Base-by-base conservation (phyloP, 2,888 invertebrate genomes). In the Papilio demoleus region DNA sequence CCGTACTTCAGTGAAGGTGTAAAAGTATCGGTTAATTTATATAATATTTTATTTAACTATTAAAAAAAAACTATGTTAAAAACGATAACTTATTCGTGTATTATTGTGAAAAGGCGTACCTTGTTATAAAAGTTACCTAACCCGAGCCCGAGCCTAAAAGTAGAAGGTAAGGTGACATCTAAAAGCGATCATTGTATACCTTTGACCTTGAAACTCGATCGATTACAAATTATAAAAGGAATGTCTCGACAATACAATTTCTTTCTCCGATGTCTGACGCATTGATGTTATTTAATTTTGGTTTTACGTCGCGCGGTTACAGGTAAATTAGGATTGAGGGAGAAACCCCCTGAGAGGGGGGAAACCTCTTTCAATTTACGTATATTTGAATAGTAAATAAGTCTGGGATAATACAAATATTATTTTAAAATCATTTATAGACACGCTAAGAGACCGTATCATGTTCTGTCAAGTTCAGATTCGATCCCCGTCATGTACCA, bases 141-240 rank as follows among this genome's bases (percentile, higher is more conserved):
- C 31, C 31, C 6, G 27, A 2, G 22, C n/a, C 24, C 27, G 1
- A 1, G 5, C 47, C 47, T 22, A 12, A 24, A 14, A 8, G 24
- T 53, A 27, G 14, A 53, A 1, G 27, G 12, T n/a, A 36, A 31
- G 17, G 45, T 36, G 47, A 63, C 34, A 45, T 50, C 34, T 38
- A 5, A n/a, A 31, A 53, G 5, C 22, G 50, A 24, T 22, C 34
- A 40, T 40, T n/a, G 22, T 22, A 12, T 53, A 6, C n/a, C 22
- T 38, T 27, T 9, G 53, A 64, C 64, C 64, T 64, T 64, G 38
- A n/a, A 36, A n/a, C 12, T 14, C 5, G 64, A 64, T 64, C 64
- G 53, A 64, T 64, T 24, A 9, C 36, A 53, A 53, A 36, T 63
- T 63, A 63, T 47, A 4, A 8, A 19, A 47, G 31, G 14, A 60